A percentile compares a stretch with the other conserved stretches of the same genome.
These are phyloP conservation scores for Tenualosa thibaudeaui DNA, from an alignment of 2,797 vertebrate genomes.

Conservation along the genomic window DNA sequence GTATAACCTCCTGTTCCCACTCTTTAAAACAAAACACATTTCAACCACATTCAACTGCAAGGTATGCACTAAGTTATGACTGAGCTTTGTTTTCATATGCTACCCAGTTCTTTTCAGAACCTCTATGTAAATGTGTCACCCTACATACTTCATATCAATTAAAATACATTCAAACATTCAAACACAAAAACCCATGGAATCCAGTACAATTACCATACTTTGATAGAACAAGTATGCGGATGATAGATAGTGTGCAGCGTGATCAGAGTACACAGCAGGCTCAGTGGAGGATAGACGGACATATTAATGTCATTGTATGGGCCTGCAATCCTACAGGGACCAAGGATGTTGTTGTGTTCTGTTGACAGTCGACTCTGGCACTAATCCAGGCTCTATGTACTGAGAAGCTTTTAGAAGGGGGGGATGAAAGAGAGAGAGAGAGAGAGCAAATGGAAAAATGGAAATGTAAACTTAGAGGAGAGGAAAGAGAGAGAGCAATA, in stretches of 20 bases:
- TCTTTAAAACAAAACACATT: not conserved
- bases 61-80: no score
- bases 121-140: conserved; percentile 32
- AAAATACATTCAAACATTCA: conserved; percentile 75
- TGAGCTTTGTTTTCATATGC: not conserved
- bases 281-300: conserved; percentile 46
- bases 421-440: conserved; percentile 62
- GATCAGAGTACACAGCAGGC: conserved; percentile 61
- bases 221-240: conserved; percentile 70
- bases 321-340: conserved; percentile 71
- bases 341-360: conserved; percentile 53
- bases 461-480: conserved; percentile 70
- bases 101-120: conserved; percentile 28
- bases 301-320: conserved; percentile 70
- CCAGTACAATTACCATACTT: conserved; percentile 69
- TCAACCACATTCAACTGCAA: not conserved
- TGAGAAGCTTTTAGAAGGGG: conserved; percentile 71
- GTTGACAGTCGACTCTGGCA: conserved; percentile 60
- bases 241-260: conserved; percentile 65
- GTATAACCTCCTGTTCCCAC: not conserved
- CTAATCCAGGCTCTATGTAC: conserved; percentile 75
- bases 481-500: conserved; percentile 9
- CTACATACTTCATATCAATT: conserved; percentile 61
- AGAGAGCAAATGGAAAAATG: conserved; percentile 54
- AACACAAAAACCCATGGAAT: conserved; percentile 64